These are phyloP conservation scores for Spicauda simplicius DNA, from an alignment of 2,888 invertebrate species.

Conservation along the genomic window DNA sequence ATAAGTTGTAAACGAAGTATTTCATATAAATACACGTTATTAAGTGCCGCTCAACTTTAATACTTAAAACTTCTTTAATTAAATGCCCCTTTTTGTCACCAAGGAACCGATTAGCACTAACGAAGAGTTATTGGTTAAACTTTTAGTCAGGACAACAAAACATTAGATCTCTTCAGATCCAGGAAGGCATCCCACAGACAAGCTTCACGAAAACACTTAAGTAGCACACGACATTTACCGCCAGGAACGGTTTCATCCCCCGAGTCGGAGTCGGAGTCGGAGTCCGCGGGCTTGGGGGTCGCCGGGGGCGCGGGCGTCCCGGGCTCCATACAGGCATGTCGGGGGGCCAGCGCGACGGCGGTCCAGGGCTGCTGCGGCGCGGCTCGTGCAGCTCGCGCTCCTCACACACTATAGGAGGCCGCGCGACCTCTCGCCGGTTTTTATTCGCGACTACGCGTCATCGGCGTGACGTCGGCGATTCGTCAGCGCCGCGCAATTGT, in stretches of 20 bases:
- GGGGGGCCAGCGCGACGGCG: slow-evolving; percentile 66
- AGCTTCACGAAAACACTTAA: background rate
- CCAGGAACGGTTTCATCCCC: slow-evolving; percentile 81
- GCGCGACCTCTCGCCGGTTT: slow-evolving; percentile 61
- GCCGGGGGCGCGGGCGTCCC: slow-evolving; percentile 54
- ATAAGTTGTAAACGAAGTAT: background rate
- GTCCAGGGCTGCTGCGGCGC: slow-evolving; percentile 30
- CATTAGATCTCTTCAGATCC: background rate
- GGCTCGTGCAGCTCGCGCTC: slow-evolving; percentile 22
- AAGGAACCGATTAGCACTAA: background rate
- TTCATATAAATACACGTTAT: background rate
- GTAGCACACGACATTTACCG: slow-evolving; percentile 61
- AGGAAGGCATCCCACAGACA: background rate
- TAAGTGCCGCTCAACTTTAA: background rate
- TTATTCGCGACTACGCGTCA: slow-evolving; percentile 68
- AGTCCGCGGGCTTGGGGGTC: slow-evolving; percentile 44
- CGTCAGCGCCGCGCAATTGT: slow-evolving; percentile 62
- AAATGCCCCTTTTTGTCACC: background rate
- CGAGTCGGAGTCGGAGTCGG: slow-evolving; percentile 56
- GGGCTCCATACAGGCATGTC: slow-evolving; percentile 78
- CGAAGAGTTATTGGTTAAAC: background rate
- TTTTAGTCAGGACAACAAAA: background rate
- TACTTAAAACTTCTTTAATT: too few relatives aligned
- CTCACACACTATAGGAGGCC: slow-evolving; percentile 64
- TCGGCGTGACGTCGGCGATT: slow-evolving; percentile 68